A percentile compares a stretch with the other conserved stretches of the same genome.
Conservation (phyloP, 2,797 vertebrate genomes). For the Acrossocheilus fasciatus region DNA sequence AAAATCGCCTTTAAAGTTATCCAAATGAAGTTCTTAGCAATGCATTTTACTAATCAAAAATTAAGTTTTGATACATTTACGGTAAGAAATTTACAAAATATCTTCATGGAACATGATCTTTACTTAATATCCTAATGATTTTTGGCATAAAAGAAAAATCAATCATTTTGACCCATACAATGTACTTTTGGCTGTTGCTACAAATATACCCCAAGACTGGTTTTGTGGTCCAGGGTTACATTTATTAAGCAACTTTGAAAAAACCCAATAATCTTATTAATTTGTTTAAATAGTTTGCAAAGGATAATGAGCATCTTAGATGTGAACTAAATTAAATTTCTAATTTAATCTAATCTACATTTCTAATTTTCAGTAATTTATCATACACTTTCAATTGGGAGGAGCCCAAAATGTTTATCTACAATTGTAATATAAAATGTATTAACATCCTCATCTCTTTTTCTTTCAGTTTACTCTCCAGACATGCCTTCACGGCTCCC, state of each 20-base stretch:
- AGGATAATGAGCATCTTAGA: neutral
- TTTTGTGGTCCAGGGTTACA: too few species aligned
- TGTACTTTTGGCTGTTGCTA: too few species aligned
- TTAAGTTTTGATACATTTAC: too few species aligned
- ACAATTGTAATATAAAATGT: neutral
- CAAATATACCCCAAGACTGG: too few species aligned
- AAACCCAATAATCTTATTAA: neutral
- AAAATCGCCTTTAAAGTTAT: too few species aligned
- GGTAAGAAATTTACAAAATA: too few species aligned
- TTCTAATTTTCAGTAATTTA: neutral
- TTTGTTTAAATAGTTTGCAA: neutral
- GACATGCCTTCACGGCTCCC: constrained; percentile 99
- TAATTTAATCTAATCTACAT: neutral
- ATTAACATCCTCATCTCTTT: constrained; percentile 17
- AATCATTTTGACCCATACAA: too few species aligned
- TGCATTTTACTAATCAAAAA: too few species aligned
- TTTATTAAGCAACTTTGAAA: neutral
- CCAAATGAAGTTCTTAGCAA: too few species aligned
- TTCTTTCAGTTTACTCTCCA: constrained; percentile 92
- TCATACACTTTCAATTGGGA: neutral
- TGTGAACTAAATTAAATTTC: neutral
- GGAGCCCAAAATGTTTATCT: neutral
- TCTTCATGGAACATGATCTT: too few species aligned
- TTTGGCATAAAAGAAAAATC: too few species aligned
- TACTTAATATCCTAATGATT: too few species aligned